Conservation (phyloP, 2,888 invertebrate species). For the Rhingia rostrata region DNA sequence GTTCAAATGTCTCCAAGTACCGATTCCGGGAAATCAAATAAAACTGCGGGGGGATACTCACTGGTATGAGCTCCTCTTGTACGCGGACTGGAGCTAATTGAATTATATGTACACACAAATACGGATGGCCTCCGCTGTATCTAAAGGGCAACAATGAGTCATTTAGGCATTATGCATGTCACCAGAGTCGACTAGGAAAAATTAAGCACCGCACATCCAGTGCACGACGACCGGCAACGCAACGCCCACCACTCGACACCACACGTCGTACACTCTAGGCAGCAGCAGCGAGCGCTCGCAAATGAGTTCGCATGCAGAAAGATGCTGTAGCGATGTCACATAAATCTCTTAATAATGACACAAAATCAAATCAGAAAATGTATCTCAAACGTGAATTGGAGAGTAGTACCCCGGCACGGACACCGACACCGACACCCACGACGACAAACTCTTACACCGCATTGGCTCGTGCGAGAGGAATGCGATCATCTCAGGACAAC, state of each 20-base stretch:
- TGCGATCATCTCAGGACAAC: slow-evolving; percentile 25
- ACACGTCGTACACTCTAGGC: not conserved
- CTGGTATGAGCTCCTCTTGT: not conserved
- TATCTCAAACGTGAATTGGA: slow-evolving; percentile 29
- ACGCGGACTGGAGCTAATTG: not conserved
- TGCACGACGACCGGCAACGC: slow-evolving; percentile 19
- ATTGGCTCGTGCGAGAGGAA: slow-evolving; percentile 36
- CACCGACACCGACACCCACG: slow-evolving; percentile 41
- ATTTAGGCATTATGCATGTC: slow-evolving; percentile 37
- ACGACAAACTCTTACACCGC: slow-evolving; percentile 23
- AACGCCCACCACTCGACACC: not conserved
- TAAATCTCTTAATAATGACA: slow-evolving; percentile 63
- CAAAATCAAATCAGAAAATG: slow-evolving; percentile 58
- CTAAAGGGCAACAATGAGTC: slow-evolving; percentile 42
- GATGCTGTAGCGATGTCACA: slow-evolving; percentile 54
- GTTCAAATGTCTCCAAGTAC: slow-evolving; percentile 12
- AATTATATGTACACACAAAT: slow-evolving; percentile 1
- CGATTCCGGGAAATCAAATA: slow-evolving; percentile 43
- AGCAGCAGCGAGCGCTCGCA: slow-evolving; percentile 5
- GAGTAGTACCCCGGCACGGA: slow-evolving; percentile 7
- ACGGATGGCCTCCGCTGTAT: not conserved
- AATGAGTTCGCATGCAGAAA: slow-evolving; percentile 48
- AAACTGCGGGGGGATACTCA: not conserved
- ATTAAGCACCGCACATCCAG: slow-evolving; percentile 25
- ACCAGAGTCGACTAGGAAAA: slow-evolving; percentile 25